Base-by-base conservation (phyloP, 2,888 invertebrate genomes). In the Melieria picta region DNA sequence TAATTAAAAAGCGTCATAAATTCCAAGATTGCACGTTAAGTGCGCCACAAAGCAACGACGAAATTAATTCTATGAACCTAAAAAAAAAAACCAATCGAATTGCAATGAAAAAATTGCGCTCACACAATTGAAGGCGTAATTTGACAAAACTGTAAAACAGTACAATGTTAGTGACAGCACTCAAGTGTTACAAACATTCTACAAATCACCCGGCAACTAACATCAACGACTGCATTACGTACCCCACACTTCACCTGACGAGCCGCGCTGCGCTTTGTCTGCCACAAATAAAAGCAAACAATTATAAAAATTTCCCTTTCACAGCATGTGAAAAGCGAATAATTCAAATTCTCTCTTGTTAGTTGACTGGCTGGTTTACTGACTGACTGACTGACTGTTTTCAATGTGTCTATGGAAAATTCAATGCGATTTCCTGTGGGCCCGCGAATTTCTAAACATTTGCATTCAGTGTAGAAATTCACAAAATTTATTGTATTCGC, bases 121-220 rank as follows among this genome's bases (percentile, higher is more conserved):
- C 3, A 30, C 30, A 30, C 30, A 30, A 30, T 30, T 30, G 30
- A 30, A 30, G 30, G 30, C 30, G 30, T 30, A 30, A 30, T 30
- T 30, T 0, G 45, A 56, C 11, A 43, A n/a, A n/a, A 52, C 11
- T n/a, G 7, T n/a, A 42, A 45, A 50, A 52, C 5, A 11, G n/a
- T 42, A 30, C 16, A 58, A 10, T 48, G 7, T 30, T 30, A 30
- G 30, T 52, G 55, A 16, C 11, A 69, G 63, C 57, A 64, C 56
- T 64, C 69, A 69, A 64, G 50, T 63, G 69, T 58, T 58, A 57
- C 63, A 64, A 69, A 64, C 43, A 57, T 58, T 42, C 57, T 42
- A 48, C 57, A 66, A 66, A 67, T 50, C 50, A 47, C 45, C 42
- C 48, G 43, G 48, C 57, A 9, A 1, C 45, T 30, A 30, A 30